These are phyloP conservation scores for Dromiciops gliroides DNA, from an alignment of 2,113 vertebrate species.

Conservation along the genomic window DNA sequence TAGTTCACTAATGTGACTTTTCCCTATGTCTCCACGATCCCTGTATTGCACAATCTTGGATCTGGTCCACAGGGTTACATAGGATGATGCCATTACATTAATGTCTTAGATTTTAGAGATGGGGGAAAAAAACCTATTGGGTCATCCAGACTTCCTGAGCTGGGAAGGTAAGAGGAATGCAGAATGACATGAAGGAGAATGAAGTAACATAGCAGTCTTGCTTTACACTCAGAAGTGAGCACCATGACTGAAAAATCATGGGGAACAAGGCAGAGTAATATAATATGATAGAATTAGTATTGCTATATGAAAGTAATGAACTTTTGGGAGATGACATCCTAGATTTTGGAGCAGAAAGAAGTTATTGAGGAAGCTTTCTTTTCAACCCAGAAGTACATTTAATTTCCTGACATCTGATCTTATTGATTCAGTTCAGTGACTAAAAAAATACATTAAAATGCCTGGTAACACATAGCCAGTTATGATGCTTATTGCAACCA, in stretches of 20 bases:
- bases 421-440: not conserved
- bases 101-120: conserved; percentile 29
- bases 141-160: conserved; percentile 47
- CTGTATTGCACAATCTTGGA: not conserved
- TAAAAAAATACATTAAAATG: not conserved
- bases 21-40: too few species aligned
- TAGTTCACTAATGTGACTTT: not conserved
- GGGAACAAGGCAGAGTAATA: conserved; percentile 50
- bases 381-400: not conserved
- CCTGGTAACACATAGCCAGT: not conserved
- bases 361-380: not conserved
- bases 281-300: not conserved
- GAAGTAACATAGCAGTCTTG: conserved; percentile 6
- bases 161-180: not conserved
- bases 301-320: not conserved
- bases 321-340: not conserved
- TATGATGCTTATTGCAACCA: not conserved
- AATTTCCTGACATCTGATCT: not conserved
- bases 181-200: not conserved
- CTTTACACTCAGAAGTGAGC: conserved; percentile 29
- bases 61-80: conserved; percentile 5
- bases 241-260: conserved; percentile 24
- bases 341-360: not conserved
- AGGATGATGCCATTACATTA: conserved; percentile 23
- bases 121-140: not conserved